A percentile compares a stretch with the other conserved stretches of the same genome.
These are phyloP conservation scores for Nymphalis c-album DNA, from an alignment of 2,888 invertebrate species.

Conservation along the genomic window DNA sequence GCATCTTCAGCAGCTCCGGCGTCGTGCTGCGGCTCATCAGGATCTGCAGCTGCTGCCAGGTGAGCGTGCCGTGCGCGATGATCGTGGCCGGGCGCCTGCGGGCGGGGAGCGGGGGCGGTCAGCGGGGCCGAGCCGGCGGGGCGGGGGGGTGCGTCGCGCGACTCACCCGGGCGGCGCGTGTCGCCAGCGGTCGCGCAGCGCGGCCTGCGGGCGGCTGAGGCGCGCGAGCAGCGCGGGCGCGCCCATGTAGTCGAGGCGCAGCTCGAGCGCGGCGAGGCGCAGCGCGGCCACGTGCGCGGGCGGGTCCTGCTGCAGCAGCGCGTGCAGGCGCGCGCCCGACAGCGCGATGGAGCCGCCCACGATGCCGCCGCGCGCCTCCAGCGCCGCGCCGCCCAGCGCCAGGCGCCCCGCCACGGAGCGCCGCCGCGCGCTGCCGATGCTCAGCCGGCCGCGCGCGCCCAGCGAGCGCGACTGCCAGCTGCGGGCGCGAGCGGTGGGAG, in stretches of 20 bases:
- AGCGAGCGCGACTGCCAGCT: constrained; percentile 97
- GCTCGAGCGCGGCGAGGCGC: constrained; percentile 91
- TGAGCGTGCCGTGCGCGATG: constrained; percentile 94
- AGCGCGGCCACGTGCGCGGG: constrained; percentile 92
- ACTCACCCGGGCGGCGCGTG: constrained; percentile 41
- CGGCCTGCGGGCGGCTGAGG: constrained; percentile 89
- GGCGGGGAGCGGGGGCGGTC: background rate
- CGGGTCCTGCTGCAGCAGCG: constrained; percentile 85
- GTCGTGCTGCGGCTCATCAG: constrained; percentile 98
- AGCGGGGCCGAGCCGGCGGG: no score
- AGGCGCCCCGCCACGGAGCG: constrained; percentile 95
- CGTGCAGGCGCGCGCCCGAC: constrained; percentile 91
- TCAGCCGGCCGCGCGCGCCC: constrained; percentile 93
- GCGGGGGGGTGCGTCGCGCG: background rate
- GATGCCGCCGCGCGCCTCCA: constrained; percentile 98
- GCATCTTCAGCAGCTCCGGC: constrained; percentile 98
- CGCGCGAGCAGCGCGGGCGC: constrained; percentile 96
- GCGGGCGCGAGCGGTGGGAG: constrained; percentile 3
- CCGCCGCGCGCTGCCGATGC: constrained; percentile 96
- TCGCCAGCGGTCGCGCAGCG: constrained; percentile 40
- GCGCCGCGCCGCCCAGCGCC: constrained; percentile 92
- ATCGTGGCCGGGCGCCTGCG: constrained; percentile 89
- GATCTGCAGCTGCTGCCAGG: constrained; percentile 97
- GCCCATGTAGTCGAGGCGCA: constrained; percentile 98
- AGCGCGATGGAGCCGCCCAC: constrained; percentile 97